Base-by-base conservation (phyloP, 2,797 vertebrate species). In the Sebastes umbrosus region DNA sequence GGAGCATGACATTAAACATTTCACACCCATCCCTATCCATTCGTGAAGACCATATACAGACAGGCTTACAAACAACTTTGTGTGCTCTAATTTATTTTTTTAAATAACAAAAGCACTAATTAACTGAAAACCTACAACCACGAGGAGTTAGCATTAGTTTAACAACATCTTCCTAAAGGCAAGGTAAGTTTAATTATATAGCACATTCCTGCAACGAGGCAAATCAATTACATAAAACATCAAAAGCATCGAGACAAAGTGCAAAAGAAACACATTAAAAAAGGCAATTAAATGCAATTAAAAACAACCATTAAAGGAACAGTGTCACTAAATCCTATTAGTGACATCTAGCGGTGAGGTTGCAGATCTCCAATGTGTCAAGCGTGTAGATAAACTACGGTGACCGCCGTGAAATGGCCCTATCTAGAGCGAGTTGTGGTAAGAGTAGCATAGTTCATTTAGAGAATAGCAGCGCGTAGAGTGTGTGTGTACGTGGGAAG, bases 1-100 rank as follows among this genome's bases (percentile, higher is more conserved):
- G 71, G 46, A 43, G 32, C 20, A 18, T 20, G 54, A 78, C 69
- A 70, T 71, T 20, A 66, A 69, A 76, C 29, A 77, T 79, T 64
- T 69, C 67, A 71, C 22, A 78, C 20, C 66, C 54, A 58, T n/a
- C 8, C 1, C 5, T 32, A 6, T 68, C 29, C 13, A 20, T 36
- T 80, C 20, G 52, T 59, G 32, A 71, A 59, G 24, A 54, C 8
- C 6, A 3, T 18, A 6, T 25, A 75, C 22, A 59, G n/a, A 69
- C 1, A n/a, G 22, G 13, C 24, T 59, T 39, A 60, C 18, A 43
- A 25, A 9, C 1, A 58, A 34, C 43, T 69, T n/a, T 24, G 29
- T 6, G 16, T 43, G 5, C 22, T 50, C 46, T 50, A n/a, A 57
- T 46, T 4, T 4, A 24, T 3, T 31, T 29, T 16, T 55, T 57